phyloP scores from a whole-genome alignment of 2,797 vertebrate genomes.

The Gallinago solitaria region DNA sequence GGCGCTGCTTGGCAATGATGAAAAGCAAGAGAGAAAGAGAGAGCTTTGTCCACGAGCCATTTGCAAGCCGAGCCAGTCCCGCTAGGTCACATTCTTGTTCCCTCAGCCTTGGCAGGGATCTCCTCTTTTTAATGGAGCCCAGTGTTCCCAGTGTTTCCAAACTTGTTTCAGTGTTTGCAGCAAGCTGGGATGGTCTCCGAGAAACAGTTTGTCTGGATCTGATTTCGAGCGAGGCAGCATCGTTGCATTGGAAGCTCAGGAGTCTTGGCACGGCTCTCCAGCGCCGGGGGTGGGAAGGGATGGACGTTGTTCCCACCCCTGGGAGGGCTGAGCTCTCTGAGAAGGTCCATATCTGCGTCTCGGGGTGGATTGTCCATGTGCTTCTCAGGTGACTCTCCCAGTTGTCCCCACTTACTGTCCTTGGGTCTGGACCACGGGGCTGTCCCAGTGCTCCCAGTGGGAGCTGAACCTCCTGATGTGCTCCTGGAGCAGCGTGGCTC shows the following conservation, averaged over 20 bases:
- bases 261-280: rapidly evolving
- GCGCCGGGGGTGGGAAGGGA: not conserved
- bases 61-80: not conserved
- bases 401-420: not conserved
- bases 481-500: not conserved
- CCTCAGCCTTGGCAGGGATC: not conserved
- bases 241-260: not conserved
- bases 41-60: not conserved
- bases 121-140: not conserved
- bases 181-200: not conserved
- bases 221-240: not conserved
- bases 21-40: not conserved
- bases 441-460: rapidly evolving
- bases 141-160: conserved; percentile 32
- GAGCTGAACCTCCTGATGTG: not conserved
- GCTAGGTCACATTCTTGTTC: not conserved
- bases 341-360: not conserved
- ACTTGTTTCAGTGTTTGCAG: not conserved
- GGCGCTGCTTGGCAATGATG: not conserved
- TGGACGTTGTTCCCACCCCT: rapidly evolving
- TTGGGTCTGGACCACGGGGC: rapidly evolving
- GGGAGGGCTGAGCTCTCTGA: not conserved
- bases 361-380: rapidly evolving
- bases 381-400: not conserved
- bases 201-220: conserved; percentile 14